These are phyloP conservation scores for Galendromus occidentalis DNA, from an alignment of 1,140 invertebrate species.

Conservation along the genomic window DNA sequence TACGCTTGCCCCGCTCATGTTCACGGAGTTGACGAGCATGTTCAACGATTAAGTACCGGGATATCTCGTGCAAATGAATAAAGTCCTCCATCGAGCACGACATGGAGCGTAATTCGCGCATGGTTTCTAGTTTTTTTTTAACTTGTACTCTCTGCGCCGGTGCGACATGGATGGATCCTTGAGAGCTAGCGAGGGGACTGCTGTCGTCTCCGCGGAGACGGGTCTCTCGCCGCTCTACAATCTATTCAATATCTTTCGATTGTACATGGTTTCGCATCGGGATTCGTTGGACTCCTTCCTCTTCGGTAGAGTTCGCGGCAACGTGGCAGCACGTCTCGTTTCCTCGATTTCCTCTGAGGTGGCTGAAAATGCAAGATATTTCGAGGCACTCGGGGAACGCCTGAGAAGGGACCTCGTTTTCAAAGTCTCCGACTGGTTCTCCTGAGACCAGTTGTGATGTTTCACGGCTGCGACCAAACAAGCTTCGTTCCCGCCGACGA, in stretches of 20 bases:
- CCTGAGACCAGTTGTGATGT: constrained; percentile 9
- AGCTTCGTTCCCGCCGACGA: not conserved
- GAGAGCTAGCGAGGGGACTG: too few relatives aligned
- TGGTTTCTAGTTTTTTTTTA: too few relatives aligned
- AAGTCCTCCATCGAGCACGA: too few relatives aligned
- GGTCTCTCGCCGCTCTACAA: not conserved
- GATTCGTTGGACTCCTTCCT: not conserved
- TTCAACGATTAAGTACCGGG: too few relatives aligned
- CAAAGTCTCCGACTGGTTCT: constrained; percentile 6
- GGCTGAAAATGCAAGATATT: not conserved
- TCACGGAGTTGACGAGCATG: too few relatives aligned
- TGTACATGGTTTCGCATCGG: constrained; percentile 9
- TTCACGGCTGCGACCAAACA: not conserved
- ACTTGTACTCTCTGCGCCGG: too few relatives aligned
- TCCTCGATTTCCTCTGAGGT: not conserved
- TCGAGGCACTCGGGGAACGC: not conserved
- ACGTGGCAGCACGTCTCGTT: not conserved
- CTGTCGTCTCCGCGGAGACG: too few relatives aligned
- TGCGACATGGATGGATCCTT: too few relatives aligned
- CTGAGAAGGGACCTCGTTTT: not conserved
- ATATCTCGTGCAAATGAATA: too few relatives aligned
- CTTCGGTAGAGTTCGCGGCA: not conserved
- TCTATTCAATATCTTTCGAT: constrained; percentile 5
- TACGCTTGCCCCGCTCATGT: too few relatives aligned
- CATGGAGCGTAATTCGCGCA: too few relatives aligned